Percentiles rank a stretch among this genome's conserved stretches.
These are phyloP conservation scores for Lagodon rhomboides DNA, from an alignment of 2,797 vertebrate genomes.

Conservation along the genomic window DNA sequence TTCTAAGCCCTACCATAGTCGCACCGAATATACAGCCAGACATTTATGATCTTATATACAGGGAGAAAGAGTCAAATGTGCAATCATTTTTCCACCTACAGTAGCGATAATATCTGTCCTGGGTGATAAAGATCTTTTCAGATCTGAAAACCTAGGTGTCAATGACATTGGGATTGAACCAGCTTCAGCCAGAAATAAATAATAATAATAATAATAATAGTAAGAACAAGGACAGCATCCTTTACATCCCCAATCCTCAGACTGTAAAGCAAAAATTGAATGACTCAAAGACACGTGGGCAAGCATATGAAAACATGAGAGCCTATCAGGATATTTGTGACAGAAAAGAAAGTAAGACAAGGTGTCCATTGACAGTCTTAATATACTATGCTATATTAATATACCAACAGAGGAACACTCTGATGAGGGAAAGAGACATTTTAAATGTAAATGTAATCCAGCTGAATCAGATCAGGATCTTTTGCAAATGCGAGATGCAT, in stretches of 20 bases:
- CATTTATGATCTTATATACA: slow-evolving; percentile 3
- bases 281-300: neutral
- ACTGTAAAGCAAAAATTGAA: neutral
- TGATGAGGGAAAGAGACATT: slow-evolving; percentile 1
- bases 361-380: neutral
- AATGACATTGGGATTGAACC: neutral
- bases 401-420: neutral
- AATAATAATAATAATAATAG: neutral
- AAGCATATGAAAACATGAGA: neutral
- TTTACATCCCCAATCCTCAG: neutral
- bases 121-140: neutral
- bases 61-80: slow-evolving; percentile 18
- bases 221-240: neutral
- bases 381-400: neutral
- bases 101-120: neutral
- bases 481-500: slow-evolving; percentile 9
- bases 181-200: neutral
- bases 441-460: slow-evolving; percentile 9
- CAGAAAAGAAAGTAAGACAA: neutral
- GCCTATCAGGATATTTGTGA: neutral
- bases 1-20: slow-evolving; percentile 18
- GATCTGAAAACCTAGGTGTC: neutral
- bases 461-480: slow-evolving; percentile 8
- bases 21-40: slow-evolving; percentile 5
- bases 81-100: neutral